These are phyloP conservation scores for Oncopeltus fasciatus DNA, from an alignment of 1,140 invertebrate genomes.

Conservation along the genomic window DNA sequence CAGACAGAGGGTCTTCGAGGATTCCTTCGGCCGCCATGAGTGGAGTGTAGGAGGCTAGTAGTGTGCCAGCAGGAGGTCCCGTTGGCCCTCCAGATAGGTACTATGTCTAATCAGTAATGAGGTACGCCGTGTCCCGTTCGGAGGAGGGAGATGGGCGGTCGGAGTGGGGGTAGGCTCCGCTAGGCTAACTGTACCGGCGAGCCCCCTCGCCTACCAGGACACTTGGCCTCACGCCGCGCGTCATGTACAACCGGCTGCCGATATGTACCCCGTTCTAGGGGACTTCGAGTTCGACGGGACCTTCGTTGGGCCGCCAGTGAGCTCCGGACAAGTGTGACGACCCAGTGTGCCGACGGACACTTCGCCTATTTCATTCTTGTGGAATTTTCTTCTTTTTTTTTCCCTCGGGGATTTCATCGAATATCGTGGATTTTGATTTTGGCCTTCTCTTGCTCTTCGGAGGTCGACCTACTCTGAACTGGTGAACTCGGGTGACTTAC, in stretches of 20 bases:
- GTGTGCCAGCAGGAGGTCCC: no score
- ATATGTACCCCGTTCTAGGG: conserved; percentile 1
- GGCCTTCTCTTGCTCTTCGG: not conserved
- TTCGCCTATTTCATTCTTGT: not conserved
- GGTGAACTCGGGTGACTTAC: conserved; percentile 9
- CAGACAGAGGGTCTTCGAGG: no score
- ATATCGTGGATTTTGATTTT: not conserved
- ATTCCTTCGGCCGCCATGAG: no score
- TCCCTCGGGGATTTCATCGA: not conserved
- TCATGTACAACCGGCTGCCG: not conserved
- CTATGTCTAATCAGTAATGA: not conserved
- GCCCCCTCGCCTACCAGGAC: not conserved
- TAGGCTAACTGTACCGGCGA: not conserved
- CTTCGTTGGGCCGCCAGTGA: conserved; percentile 27
- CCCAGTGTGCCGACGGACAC: no score
- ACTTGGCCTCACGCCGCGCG: not conserved
- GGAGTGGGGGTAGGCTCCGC: not conserved
- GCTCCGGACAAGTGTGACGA: not conserved
- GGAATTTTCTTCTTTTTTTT: not conserved
- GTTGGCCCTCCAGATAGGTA: no score
- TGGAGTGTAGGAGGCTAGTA: no score
- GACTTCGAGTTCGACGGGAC: conserved; percentile 28
- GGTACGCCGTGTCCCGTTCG: not conserved
- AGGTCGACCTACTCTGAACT: not conserved
- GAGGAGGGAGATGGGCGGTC: not conserved